Base-by-base conservation (phyloP, 2,888 invertebrate species). In the Tenthredo notha region DNA sequence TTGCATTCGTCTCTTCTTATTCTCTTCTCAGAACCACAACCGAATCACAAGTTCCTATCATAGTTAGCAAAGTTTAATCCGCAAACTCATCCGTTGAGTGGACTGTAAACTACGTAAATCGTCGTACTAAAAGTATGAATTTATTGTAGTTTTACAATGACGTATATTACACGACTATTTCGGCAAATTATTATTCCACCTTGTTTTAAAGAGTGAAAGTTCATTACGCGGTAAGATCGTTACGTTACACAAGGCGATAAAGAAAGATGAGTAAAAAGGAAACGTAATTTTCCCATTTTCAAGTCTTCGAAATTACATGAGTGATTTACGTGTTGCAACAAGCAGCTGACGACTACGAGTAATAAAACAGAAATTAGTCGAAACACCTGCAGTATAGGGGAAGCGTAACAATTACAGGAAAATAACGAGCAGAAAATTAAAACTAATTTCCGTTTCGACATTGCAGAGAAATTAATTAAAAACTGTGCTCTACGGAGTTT, bases 301-400 rank as follows among this genome's bases (percentile, higher is more conserved):
- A 21, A 25, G 61, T 80, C 61, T 80, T 61, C 40, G 80, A 61
- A 80, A 80, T 80, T 61, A 80, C 80, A 40, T 40, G 80, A 80
- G 80, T 80, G 61, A 80, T 80, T 80, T 80, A 80, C 58, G 61
- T 12, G 21, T 12, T 40, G 40, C 37, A 58, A 58, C 58, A 12
- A 80, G 61, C 80, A 50, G 80, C 58, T 61, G 61, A 80, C 80
- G 80, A 58, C 61, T 40, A 61, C 15, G 37, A 80, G 80, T 43
- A n/a, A 40, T 40, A 61, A 40, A 61, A 7, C n/a, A 61, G 15
- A 25, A 37, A 61, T 61, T 9, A 80, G 61, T 80, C 37, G 80
- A 80, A 80, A 80, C 61, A 12, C 40, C 21, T n/a, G 29, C 18
- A 40, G 33, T 29, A 29, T 54, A 33, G 21, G 29, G 18, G 40